Evolutionary conservation across 2,888 invertebrate species (phyloP).

Genomic region (Drosophila fungiperda): DNA sequence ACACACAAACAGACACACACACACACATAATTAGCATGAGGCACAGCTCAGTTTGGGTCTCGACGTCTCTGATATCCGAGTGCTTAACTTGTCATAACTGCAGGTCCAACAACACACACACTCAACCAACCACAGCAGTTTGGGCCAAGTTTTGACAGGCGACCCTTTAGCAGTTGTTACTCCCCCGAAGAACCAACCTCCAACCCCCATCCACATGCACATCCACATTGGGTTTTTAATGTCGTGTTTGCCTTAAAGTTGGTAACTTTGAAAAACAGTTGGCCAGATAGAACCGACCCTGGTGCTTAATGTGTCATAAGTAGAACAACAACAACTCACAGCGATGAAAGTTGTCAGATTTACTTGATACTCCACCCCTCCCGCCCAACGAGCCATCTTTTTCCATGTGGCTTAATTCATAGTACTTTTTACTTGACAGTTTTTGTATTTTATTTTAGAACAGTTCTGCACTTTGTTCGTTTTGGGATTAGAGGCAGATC

Average conservation of each 20-base stretch:
- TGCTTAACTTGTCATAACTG: conserved; percentile 76
- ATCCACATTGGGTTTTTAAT: neutral
- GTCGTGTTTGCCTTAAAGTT: conserved; percentile 20
- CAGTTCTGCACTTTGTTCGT: neutral
- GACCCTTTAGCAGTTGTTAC: conserved; percentile 26
- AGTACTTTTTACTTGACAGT: conserved; percentile 6
- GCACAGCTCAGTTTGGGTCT: conserved; percentile 9
- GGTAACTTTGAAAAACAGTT: conserved; percentile 39
- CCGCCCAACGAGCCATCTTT: neutral
- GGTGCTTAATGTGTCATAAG: conserved; percentile 62
- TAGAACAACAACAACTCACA: conserved; percentile 21
- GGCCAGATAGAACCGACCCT: conserved; percentile 14
- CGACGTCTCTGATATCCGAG: conserved; percentile 49
- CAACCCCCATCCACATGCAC: neutral
- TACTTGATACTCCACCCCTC: conserved; percentile 12
- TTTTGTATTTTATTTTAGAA: conserved; percentile 7
- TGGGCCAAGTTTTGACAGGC: conserved; percentile 37
- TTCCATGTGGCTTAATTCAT: conserved; percentile 19
- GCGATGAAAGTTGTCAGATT: conserved; percentile 60
- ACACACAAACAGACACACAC: conserved; percentile 2
- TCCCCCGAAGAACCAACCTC: neutral
- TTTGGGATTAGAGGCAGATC: neutral
- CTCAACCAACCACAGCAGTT: conserved; percentile 12
- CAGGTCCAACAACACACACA: conserved; percentile 38
- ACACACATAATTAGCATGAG: conserved; percentile 59